A percentile compares a stretch with the other conserved stretches of the same genome.
Conservation (phyloP, 2,888 invertebrate genomes). For the Pristionchus exspectatus region DNA sequence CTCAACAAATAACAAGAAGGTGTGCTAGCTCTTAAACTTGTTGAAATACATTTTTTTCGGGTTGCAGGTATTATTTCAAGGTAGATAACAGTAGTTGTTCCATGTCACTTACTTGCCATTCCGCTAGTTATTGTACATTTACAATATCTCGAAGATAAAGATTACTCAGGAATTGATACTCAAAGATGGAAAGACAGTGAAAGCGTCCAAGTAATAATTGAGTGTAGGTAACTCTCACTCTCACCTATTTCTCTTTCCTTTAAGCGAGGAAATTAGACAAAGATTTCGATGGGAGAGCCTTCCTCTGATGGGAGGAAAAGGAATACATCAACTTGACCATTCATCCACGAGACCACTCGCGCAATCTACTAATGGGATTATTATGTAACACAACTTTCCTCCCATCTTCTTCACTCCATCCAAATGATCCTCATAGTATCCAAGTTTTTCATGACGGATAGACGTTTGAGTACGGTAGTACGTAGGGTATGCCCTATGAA, state of each 20-base stretch:
- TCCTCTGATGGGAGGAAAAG: constrained; percentile 3
- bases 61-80: not conserved
- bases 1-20: not conserved
- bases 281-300: not conserved
- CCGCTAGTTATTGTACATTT: not conserved
- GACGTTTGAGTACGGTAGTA: not conserved
- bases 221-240: constrained; percentile 32
- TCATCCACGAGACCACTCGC: constrained; percentile 31
- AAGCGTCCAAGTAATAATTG: constrained; percentile 19
- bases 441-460: not conserved
- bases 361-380: constrained; percentile 47
- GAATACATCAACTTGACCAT: constrained; percentile 32
- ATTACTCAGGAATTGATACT: not conserved
- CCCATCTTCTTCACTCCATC: not conserved
- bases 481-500: not conserved
- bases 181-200: not conserved
- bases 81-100: not conserved
- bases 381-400: constrained; percentile 7
- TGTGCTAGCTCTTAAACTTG: constrained; percentile 16
- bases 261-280: constrained; percentile 35
- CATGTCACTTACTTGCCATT: not conserved
- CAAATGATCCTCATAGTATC: not conserved
- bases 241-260: constrained; percentile 28
- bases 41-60: constrained; percentile 22
- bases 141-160: constrained; percentile 4